Evolutionary conservation across 2,797 vertebrate species (phyloP), one percentile per base, ranked within the genome.

Genomic region (Helostoma temminkii): DNA sequence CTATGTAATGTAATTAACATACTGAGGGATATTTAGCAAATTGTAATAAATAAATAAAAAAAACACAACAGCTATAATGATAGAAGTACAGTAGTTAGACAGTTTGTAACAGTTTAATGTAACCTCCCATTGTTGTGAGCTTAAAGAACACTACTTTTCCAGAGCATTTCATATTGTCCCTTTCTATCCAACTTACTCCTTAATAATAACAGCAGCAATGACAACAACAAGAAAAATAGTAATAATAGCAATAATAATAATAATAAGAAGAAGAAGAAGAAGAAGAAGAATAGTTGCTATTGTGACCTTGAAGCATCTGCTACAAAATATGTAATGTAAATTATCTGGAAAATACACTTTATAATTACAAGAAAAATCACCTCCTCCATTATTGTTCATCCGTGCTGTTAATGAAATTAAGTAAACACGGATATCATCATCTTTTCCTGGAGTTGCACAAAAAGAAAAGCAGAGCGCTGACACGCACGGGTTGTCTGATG

Each of bases 391-490:
- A 87, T 49, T 81, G 71, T 82, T 91, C 81, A 83, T 65, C 84
- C 79, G 72, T 77, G 75, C 80, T 78, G 79, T 78, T 81, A 86
- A 86, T 78, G 80, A 63, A 74, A 86, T 87, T 85, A 85, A 78
- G 84, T 79, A 84, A 90, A 88, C 78, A 79, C 22, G 48, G 71
- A 45, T 80, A 74, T 73, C 48, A 52, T 66, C 55, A 65, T 78
- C 55, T 66, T 69, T 59, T 72, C 61, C 53, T 66, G 5, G 15
- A 75, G 69, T 24, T 56, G 74, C 70, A 78, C 68, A 60, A 69
- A 79, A 60, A 71, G 41, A 82, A 80, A 71, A 57, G 59, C 68
- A 46, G 60, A 69, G 59, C 54, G 15, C 32, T 22, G 80, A 64
- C 26, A 58, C 73, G 74, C 62, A 54, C 32, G 24, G 54, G 53